Evolutionary conservation across 1,140 invertebrate genomes (phyloP), one percentile per base, ranked within the genome.

Genomic region (Dendrolimus punctatus): DNA sequence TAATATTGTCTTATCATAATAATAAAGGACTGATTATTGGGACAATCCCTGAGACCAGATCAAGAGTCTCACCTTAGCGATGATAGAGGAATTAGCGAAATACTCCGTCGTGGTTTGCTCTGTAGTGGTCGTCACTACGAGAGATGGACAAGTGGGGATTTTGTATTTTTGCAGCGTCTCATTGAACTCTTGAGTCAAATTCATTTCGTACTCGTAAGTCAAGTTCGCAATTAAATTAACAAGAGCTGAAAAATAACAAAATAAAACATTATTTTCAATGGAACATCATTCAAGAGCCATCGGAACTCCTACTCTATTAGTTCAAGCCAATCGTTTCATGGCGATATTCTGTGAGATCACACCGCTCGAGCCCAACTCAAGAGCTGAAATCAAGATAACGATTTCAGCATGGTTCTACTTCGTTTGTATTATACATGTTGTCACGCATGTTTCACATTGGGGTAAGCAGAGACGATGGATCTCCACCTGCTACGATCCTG

Each of bases 181-280:
- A 45, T 76, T 78, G 7, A 77, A 54, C 8, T 64, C 56, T 39
- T 54, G 45, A 7, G 73, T 69, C 40, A 76, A 45, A 39, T 77
- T 71, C 5, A 61, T 57, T 9, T 73, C 68, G 38, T 69, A 71
- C n/a, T 77, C 66, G 42, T 56, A 52, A 0, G 70, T 70, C 9
- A 77, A 49, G 7, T 68, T 66, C 0, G 68, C 49, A 6, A 77
- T 67, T 1, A 77, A 66, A 0, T 51, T 50, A 39, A 77, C 43
- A 6, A 73, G 53, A 6, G 61, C 55, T 51, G 36, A 37, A 3
- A 6, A 38, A 50, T 9, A 50, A 10, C 40, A 40, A 50, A 4
- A 48, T 45, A 23, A 23, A 23, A 23, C 23, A 23, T 23, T 23
- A 23, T 23, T 2, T 23, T 23, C 23, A 1, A 23, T 1, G 23